Base-by-base conservation (phyloP, 2,888 invertebrate species). In the Conistra vaccinii region DNA sequence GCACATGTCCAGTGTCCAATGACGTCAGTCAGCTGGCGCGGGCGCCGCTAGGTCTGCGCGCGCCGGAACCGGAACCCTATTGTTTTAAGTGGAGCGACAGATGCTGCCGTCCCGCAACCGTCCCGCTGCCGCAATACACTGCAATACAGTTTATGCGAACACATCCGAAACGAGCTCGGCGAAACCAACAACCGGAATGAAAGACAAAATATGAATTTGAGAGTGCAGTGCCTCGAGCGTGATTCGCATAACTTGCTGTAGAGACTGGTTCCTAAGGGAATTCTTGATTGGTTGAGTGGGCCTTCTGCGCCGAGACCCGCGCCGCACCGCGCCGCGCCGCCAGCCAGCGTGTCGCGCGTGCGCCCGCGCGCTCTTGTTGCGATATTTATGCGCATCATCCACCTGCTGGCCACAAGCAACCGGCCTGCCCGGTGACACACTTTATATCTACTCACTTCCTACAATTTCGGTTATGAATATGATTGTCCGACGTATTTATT, bases 11-110 rank as follows among this genome's bases (percentile, higher is more conserved):
- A 71, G 62, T 71, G 81, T 65, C 84, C 80, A 65, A 66, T 69
- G 78, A 69, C 82, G 80, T 80, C 84, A 77, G 51, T 71, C 81
- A 79, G 84, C 80, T 81, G 76, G 76, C 77, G 81, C 70, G 78
- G 90, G 91, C 92, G 91, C 89, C 92, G 88, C 89, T 77, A 74
- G 89, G 92, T 91, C 92, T 92, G 92, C 89, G 88, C 78, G 85
- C 86, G 68, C 88, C 89, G 89, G 92, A 91, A 92, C 89, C 92
- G 92, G 91, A 91, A 91, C 90, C 86, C 90, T 88, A 92, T 92
- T 92, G 92, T 92, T 90, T 90, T 81, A 91, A 90, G 88, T 90
- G 85, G 76, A 82, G 79, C 74, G 80, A 75, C 83, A 78, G 73
- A 80, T 75, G 76, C 80, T 48, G 61, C 53, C 39, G 57, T 69